These are phyloP conservation scores for Hydropsyche tenuis DNA, from an alignment of 1,140 invertebrate species.

Conservation along the genomic window DNA sequence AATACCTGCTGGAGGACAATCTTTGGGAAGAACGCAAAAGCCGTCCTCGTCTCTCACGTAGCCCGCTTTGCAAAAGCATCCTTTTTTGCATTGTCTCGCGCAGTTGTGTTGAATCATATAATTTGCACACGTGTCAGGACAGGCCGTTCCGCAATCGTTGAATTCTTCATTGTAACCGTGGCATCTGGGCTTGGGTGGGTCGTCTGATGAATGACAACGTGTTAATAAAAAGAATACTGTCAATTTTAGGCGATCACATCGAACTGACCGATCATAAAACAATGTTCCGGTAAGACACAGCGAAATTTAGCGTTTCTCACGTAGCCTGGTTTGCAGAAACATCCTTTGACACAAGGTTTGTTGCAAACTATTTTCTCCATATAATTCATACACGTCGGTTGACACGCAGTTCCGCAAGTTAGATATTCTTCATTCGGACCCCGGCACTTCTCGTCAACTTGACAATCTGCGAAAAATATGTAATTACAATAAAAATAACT, in stretches of 20 bases:
- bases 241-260: neutral
- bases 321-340: conserved; percentile 40
- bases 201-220: neutral
- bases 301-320: conserved; percentile 30
- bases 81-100: conserved; percentile 44
- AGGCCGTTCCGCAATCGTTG: conserved; percentile 40
- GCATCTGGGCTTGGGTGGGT: conserved; percentile 24
- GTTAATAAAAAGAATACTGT: neutral
- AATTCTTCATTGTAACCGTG: conserved; percentile 41
- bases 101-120: conserved; percentile 37
- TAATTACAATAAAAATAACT: too few relatives aligned
- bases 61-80: conserved; percentile 49
- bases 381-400: conserved; percentile 34
- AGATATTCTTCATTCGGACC: conserved; percentile 40
- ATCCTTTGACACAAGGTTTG: conserved; percentile 36
- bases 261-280: conserved; percentile 30
- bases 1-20: conserved; percentile 39
- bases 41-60: conserved; percentile 46
- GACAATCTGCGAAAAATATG: conserved; percentile 7
- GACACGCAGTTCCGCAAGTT: conserved; percentile 41
- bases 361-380: conserved; percentile 28
- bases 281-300: conserved; percentile 45
- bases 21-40: conserved; percentile 37
- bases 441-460: conserved; percentile 14
- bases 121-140: conserved; percentile 43